phyloP scores from a whole-genome alignment of 2,113 vertebrate genomes.

The Chlorodrepanis virens region DNA sequence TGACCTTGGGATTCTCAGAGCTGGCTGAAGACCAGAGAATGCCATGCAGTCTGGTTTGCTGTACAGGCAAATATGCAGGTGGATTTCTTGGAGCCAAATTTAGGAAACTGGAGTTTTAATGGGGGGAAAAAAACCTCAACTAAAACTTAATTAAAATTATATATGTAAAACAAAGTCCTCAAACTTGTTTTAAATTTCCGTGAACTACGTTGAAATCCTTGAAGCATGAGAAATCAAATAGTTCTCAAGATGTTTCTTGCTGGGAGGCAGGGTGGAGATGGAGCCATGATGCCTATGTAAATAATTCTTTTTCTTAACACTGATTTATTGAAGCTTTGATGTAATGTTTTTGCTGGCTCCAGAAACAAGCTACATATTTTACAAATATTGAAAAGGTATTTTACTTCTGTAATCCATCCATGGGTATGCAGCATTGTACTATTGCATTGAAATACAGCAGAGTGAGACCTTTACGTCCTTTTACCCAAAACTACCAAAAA shows the following conservation, averaged over 20 bases:
- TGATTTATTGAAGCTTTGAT: constrained; percentile 28
- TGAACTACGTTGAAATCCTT: background rate
- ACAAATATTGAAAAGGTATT: background rate
- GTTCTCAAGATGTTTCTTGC: constrained; percentile 34
- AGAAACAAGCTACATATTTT: background rate
- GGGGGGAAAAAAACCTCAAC: background rate
- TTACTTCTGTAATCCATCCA: background rate
- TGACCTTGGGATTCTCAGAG: background rate
- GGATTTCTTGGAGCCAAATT: background rate
- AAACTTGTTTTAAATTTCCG: background rate
- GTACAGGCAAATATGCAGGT: background rate
- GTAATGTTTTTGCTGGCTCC: background rate
- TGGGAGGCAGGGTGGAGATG: constrained; percentile 18
- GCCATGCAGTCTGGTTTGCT: background rate
- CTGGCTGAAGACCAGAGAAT: background rate
- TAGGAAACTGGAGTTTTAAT: background rate
- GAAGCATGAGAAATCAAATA: constrained; percentile 12
- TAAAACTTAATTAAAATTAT: background rate
- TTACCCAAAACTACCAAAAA: background rate
- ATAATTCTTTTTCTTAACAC: background rate
- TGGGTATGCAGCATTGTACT: background rate
- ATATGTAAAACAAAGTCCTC: background rate
- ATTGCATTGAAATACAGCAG: background rate
- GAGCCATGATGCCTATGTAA: background rate
- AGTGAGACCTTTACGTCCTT: background rate